phyloP scores from a whole-genome alignment of 2,888 invertebrate species.

The Eubasilissa splendida region DNA sequence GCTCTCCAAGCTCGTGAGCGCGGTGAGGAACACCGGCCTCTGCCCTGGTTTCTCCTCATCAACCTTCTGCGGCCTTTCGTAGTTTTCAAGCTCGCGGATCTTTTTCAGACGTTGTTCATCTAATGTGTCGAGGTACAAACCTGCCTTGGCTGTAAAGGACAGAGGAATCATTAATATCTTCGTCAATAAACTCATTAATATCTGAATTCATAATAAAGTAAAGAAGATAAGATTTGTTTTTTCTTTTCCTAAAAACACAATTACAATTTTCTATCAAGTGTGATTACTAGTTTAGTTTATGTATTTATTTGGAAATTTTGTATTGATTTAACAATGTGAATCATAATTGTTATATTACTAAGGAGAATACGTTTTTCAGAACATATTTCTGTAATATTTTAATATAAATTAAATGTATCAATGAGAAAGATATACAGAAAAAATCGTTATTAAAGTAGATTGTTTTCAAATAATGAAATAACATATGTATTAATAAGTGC shows the following conservation, averaged over 20 bases:
- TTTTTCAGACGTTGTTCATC: constrained; percentile 93
- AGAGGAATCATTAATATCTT: neutral
- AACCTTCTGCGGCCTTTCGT: constrained; percentile 82
- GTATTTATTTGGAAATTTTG: too few species aligned
- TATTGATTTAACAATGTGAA: too few species aligned
- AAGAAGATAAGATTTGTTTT: neutral
- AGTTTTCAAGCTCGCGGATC: constrained; percentile 88
- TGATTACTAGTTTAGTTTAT: too few species aligned
- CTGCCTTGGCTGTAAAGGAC: constrained; percentile 80
- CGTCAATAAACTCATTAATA: constrained; percentile 32
- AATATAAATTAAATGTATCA: too few species aligned
- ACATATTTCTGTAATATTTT: neutral
- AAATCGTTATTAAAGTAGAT: neutral
- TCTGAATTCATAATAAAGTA: neutral
- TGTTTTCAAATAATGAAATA: too few species aligned
- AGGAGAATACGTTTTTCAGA: neutral
- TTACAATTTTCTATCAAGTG: too few species aligned
- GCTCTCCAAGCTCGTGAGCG: constrained; percentile 88
- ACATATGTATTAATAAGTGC: too few species aligned
- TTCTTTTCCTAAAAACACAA: neutral
- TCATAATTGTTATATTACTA: too few species aligned
- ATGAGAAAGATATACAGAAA: neutral
- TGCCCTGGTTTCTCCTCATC: constrained; percentile 85
- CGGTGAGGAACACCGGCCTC: constrained; percentile 93
- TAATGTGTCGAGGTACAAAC: constrained; percentile 89